A percentile compares a stretch with the other conserved stretches of the same genome.
Evolutionary conservation across 2,888 invertebrate species (phyloP).

Genomic region (Euplagia quadripunctaria): DNA sequence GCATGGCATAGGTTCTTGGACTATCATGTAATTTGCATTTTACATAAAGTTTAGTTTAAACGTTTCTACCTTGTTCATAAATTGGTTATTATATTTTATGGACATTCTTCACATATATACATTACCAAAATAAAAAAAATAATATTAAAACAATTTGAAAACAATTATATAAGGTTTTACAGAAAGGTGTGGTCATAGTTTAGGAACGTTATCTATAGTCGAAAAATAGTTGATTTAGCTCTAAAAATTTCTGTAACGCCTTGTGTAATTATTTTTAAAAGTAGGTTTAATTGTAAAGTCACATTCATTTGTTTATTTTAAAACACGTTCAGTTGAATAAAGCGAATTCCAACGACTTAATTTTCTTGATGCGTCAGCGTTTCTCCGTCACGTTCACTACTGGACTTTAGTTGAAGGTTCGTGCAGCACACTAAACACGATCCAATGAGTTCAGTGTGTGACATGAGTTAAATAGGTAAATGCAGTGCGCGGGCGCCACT

Average conservation of each 20-base stretch:
- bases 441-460: conserved; percentile 29
- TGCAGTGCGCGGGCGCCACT: conserved; percentile 54
- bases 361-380: conserved; percentile 40
- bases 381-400: conserved; percentile 46
- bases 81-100: no score
- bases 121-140: no score
- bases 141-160: no score
- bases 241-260: background rate
- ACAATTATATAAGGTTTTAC: no score
- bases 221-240: no score
- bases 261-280: conserved; percentile 7
- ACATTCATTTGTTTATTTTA: conserved; percentile 18
- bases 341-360: conserved; percentile 36
- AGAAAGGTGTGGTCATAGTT: no score
- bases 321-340: conserved; percentile 34
- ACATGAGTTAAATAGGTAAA: conserved; percentile 42
- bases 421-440: conserved; percentile 36
- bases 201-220: no score
- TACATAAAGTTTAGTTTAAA: no score
- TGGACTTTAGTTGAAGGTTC: conserved; percentile 44
- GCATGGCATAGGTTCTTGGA: no score
- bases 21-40: no score
- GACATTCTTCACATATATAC: no score
- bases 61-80: no score
- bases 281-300: conserved; percentile 21